Base-by-base conservation (phyloP, 2,113 vertebrate genomes). In the Empidonax traillii region DNA sequence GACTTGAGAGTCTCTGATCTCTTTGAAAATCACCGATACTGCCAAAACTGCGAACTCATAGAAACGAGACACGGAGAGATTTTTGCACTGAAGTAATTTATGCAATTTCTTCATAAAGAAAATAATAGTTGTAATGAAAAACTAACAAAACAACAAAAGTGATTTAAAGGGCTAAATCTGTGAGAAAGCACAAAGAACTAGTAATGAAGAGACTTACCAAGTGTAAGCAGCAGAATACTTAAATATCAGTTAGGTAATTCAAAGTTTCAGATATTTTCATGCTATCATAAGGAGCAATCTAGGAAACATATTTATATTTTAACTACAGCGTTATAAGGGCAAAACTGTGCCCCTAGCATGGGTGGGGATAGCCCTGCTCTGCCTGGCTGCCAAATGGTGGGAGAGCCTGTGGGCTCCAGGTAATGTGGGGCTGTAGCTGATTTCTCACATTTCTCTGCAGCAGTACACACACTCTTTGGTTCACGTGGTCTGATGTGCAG, bases 1-100 rank as follows among this genome's bases (percentile, higher is more conserved):
- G 58, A 87, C 53, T 85, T 37, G 52, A 58, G 80, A 73, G 46
- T 39, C 87, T 95, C 87, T 93, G 89, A 85, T 95, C 74, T 82
- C 41, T 79, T 73, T 0, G 1, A 89, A 85, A 83, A 61, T 69
- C 67, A 83, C 59, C 62, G 68, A 51, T 91, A 62, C 37, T 83
- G 77, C 87, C 77, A 93, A 92, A 95, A 75, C 27, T 52, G 28
- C 44, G 22, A 74, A 65, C 62, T 72, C 77, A 49, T 80, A 69
- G 82, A 72, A 95, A 30, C 8, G 35, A 74, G 71, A 27, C 33
- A 25, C 2, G 7, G 28, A 72, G 67, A 90, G 59, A 33, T 56
- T 43, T 73, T 84, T 90, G 47, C 47, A 91, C 33, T 72, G n/a
- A 72, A 56, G 44, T 35, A 31, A 61, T 35, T 49, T 9, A 47